phyloP scores from a whole-genome alignment of 1,140 invertebrate genomes.

The Galleria mellonella region DNA sequence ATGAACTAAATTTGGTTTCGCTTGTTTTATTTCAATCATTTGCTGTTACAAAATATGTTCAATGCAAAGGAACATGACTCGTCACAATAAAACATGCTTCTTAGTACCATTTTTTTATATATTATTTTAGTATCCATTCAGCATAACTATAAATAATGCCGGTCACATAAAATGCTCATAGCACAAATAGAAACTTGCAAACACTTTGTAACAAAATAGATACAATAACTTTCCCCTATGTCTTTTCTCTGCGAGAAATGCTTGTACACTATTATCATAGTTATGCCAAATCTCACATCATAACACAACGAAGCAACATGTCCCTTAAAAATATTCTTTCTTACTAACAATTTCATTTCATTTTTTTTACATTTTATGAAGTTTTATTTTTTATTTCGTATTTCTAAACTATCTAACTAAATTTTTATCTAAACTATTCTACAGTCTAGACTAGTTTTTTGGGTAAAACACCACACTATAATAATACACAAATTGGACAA shows the following conservation, averaged over 20 bases:
- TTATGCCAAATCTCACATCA: constrained; percentile 72
- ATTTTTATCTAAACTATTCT: constrained; percentile 69
- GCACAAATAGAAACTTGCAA: constrained; percentile 75
- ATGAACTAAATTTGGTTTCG: constrained; percentile 60
- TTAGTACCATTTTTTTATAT: constrained; percentile 75
- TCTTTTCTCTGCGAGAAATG: constrained; percentile 68
- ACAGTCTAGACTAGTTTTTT: constrained; percentile 74
- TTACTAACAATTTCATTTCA: constrained; percentile 74
- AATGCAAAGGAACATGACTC: constrained; percentile 75
- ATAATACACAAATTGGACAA: constrained; percentile 74
- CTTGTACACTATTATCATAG: constrained; percentile 70
- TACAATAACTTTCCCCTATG: constrained; percentile 70
- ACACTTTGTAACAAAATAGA: constrained; percentile 76
- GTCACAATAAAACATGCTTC: constrained; percentile 75
- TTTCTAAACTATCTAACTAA: constrained; percentile 72
- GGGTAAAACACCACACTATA: constrained; percentile 74
- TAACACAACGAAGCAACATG: constrained; percentile 75
- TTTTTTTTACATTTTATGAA: constrained; percentile 73
- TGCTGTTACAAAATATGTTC: constrained; percentile 76
- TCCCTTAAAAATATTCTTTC: constrained; percentile 75
- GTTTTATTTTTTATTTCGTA: constrained; percentile 70
- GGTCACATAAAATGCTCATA: constrained; percentile 75
- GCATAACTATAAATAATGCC: constrained; percentile 75
- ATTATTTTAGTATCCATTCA: constrained; percentile 72
- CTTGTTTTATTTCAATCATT: constrained; percentile 75